phyloP scores from a whole-genome alignment of 2,888 invertebrate species.

The Apamea crenata region DNA sequence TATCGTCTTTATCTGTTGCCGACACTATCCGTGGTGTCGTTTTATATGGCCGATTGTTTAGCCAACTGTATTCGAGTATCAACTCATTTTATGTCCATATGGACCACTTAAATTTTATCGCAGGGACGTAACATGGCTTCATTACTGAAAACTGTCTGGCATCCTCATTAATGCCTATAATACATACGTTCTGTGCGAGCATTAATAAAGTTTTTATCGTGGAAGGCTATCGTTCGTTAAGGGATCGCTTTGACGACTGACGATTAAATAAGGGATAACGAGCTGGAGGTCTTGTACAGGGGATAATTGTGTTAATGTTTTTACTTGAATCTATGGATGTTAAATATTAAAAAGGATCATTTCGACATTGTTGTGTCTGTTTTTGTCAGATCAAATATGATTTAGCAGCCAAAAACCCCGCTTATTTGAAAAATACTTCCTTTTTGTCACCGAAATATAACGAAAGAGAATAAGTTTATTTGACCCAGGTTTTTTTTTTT shows the following conservation, averaged over 20 bases:
- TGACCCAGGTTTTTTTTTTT: no score
- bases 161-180: conserved; percentile 68
- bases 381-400: conserved; percentile 12
- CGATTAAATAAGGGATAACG: conserved; percentile 57
- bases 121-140: conserved; percentile 72
- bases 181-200: conserved; percentile 55
- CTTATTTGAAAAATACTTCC: neutral
- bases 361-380: neutral
- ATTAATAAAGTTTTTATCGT: conserved; percentile 68
- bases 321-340: conserved; percentile 21
- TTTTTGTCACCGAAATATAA: neutral
- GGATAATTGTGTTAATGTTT: conserved; percentile 38
- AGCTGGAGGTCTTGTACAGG: conserved; percentile 12
- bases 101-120: conserved; percentile 79
- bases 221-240: conserved; percentile 46
- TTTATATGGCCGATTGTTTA: conserved; percentile 57
- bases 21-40: conserved; percentile 45
- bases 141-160: conserved; percentile 72
- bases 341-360: conserved; percentile 27
- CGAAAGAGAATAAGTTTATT: no score
- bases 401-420: neutral
- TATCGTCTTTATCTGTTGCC: conserved; percentile 57
- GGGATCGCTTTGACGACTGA: conserved; percentile 52
- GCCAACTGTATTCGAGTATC: conserved; percentile 58
- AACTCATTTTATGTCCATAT: conserved; percentile 68